These are phyloP conservation scores for Frankliniella fusca DNA, from an alignment of 2,888 invertebrate species.

Conservation along the genomic window DNA sequence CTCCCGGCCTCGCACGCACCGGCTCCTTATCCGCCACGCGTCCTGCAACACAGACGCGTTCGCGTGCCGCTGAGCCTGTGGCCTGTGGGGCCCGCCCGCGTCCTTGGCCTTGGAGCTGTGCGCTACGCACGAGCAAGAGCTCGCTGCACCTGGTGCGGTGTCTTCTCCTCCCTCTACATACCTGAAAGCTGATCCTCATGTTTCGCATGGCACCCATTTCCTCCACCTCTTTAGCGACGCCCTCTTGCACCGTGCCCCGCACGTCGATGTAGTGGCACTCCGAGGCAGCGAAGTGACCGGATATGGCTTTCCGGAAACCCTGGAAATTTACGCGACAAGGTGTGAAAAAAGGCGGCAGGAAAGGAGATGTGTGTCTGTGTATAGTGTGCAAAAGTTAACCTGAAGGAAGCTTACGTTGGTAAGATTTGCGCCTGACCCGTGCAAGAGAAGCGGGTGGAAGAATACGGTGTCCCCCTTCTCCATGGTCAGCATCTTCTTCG, in stretches of 20 bases:
- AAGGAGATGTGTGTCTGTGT: too few species aligned
- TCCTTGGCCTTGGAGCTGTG: conserved; percentile 37
- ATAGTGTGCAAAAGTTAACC: neutral
- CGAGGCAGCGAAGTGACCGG: conserved; percentile 74
- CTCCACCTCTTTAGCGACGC: conserved; percentile 57
- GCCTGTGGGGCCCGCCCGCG: too few species aligned
- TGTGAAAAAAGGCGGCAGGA: conserved; percentile 1
- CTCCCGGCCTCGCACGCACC: conserved; percentile 47
- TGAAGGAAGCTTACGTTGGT: conserved; percentile 53
- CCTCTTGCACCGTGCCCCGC: conserved; percentile 60
- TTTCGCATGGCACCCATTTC: conserved; percentile 48
- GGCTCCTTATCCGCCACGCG: conserved; percentile 50
- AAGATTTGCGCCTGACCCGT: conserved; percentile 77
- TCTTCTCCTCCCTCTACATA: conserved; percentile 39
- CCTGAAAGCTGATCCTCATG: conserved; percentile 45
- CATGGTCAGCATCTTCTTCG: conserved; percentile 66
- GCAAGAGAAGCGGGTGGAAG: conserved; percentile 79
- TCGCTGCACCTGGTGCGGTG: conserved; percentile 9
- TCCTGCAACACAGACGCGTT: conserved; percentile 46
- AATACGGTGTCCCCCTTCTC: conserved; percentile 81
- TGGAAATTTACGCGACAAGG: conserved; percentile 43
- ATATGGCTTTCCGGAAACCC: conserved; percentile 74
- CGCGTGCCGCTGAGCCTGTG: too few species aligned
- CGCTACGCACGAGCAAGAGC: neutral
- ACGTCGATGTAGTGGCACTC: conserved; percentile 67